Evolutionary conservation across 1,140 invertebrate species (phyloP).

Genomic region (Sycobia sp.): DNA sequence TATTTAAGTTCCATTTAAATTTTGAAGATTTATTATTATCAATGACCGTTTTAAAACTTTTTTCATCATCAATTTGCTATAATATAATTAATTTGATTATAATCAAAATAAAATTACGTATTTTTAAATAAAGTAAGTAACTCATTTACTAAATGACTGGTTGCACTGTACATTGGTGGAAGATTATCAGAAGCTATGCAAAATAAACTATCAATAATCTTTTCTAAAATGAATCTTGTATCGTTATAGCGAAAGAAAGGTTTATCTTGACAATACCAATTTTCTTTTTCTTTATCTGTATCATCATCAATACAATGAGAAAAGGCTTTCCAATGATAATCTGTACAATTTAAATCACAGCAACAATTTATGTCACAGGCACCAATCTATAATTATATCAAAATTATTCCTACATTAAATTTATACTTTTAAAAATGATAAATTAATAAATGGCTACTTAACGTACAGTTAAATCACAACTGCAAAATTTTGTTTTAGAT

Average conservation of each 20-base stretch:
- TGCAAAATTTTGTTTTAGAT: constrained; percentile 46
- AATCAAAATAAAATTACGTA: too few species aligned
- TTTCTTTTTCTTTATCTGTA: constrained; percentile 49
- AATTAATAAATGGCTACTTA: constrained; percentile 10
- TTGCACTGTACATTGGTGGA: constrained; percentile 49
- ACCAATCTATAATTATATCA: constrained; percentile 37
- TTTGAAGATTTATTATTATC: constrained; percentile 32
- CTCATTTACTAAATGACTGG: constrained; percentile 47
- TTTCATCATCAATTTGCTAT: constrained; percentile 33
- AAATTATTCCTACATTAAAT: constrained; percentile 9
- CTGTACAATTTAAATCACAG: constrained; percentile 54
- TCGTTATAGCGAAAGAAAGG: constrained; percentile 56
- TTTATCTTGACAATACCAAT: constrained; percentile 54
- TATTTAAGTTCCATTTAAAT: constrained; percentile 42
- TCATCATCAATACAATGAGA: constrained; percentile 49
- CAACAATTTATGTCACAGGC: constrained; percentile 58
- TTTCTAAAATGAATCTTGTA: constrained; percentile 54
- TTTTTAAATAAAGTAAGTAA: constrained; percentile 30
- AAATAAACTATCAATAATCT: constrained; percentile 55
- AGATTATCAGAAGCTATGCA: constrained; percentile 59
- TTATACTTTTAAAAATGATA: constrained; percentile 6
- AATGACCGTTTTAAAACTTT: constrained; percentile 35
- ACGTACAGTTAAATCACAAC: constrained; percentile 54
- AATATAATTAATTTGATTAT: constrained; percentile 10
- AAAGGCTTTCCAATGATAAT: constrained; percentile 51